Evolutionary conservation across 1,140 invertebrate species (phyloP).

Genomic region (Drosophila arawakana): DNA sequence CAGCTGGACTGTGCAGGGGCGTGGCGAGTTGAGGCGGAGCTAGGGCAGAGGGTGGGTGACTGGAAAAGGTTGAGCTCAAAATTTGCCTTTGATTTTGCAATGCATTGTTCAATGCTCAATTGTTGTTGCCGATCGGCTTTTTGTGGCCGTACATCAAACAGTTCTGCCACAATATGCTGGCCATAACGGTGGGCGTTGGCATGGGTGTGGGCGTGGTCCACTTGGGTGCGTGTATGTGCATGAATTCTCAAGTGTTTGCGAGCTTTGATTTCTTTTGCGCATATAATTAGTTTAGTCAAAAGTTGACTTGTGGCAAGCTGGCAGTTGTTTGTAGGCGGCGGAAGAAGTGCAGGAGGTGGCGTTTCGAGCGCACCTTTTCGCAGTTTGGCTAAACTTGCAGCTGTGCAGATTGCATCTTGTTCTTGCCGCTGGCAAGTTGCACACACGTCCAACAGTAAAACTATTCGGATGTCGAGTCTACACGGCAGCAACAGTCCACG

Average conservation of each 20-base stretch:
- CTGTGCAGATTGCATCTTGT: slow-evolving; percentile 6
- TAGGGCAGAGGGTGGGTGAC: not conserved
- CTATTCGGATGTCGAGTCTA: too few species aligned
- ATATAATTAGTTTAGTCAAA: slow-evolving; percentile 76
- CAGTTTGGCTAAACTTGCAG: slow-evolving; percentile 28
- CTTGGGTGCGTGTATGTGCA: slow-evolving; percentile 68
- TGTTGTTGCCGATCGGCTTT: slow-evolving; percentile 55
- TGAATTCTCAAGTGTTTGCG: slow-evolving; percentile 51
- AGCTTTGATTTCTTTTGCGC: slow-evolving; percentile 67
- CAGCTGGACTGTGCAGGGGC: not conserved
- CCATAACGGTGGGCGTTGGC: not conserved
- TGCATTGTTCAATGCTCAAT: slow-evolving; percentile 28
- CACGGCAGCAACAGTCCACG: too few species aligned
- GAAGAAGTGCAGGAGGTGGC: not conserved
- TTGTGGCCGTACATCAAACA: slow-evolving; percentile 57
- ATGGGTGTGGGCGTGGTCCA: slow-evolving; percentile 29
- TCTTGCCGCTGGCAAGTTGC: slow-evolving; percentile 13
- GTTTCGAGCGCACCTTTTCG: slow-evolving; percentile 2
- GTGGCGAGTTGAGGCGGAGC: not conserved
- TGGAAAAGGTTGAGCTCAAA: not conserved
- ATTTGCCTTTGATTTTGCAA: slow-evolving; percentile 37
- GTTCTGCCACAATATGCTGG: not conserved
- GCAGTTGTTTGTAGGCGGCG: not conserved
- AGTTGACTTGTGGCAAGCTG: slow-evolving; percentile 44
- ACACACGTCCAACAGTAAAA: slow-evolving; percentile 4